A percentile compares a stretch with the other conserved stretches of the same genome.
Conservation (phyloP, 2,113 vertebrate genomes). For the Pao palembangensis region DNA sequence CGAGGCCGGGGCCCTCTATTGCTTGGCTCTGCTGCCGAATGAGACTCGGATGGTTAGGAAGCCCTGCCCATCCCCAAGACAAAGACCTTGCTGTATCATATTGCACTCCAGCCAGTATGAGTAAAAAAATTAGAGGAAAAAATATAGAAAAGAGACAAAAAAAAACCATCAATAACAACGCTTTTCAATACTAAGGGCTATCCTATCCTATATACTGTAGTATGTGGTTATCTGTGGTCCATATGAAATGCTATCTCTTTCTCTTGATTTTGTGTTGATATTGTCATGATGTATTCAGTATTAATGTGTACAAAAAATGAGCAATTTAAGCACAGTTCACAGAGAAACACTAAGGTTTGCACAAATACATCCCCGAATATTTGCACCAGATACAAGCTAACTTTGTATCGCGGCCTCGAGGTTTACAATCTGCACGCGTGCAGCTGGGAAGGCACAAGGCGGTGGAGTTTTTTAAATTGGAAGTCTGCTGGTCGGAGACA, state of each 20-base stretch:
- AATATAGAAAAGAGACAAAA: slow-evolving; percentile 39
- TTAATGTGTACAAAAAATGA: slow-evolving; percentile 68
- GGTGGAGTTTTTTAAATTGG: background rate
- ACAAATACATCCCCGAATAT: slow-evolving; percentile 67
- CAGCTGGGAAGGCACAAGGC: slow-evolving; percentile 5
- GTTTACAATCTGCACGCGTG: slow-evolving; percentile 65
- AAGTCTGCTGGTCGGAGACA: slow-evolving; percentile 28
- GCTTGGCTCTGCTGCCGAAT: slow-evolving; percentile 29
- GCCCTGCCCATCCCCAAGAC: slow-evolving; percentile 54
- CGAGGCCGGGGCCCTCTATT: slow-evolving; percentile 45
- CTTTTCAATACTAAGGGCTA: slow-evolving; percentile 82
- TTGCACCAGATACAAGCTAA: slow-evolving; percentile 64
- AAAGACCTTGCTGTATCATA: slow-evolving; percentile 71
- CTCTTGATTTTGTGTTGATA: slow-evolving; percentile 77
- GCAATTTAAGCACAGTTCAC: slow-evolving; percentile 69
- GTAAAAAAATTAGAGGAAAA: slow-evolving; percentile 32
- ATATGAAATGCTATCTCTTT: slow-evolving; percentile 73
- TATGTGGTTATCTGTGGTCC: slow-evolving; percentile 77
- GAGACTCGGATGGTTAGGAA: slow-evolving; percentile 57
- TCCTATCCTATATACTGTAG: slow-evolving; percentile 74
- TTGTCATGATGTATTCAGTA: slow-evolving; percentile 73
- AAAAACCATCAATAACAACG: slow-evolving; percentile 73
- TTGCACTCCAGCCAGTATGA: slow-evolving; percentile 63
- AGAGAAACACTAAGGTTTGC: slow-evolving; percentile 67
- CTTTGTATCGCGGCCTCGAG: slow-evolving; percentile 58